A percentile compares a stretch with the other conserved stretches of the same genome.
Evolutionary conservation across 2,797 vertebrate species (phyloP).

Genomic region (Acanthurus tractus): DNA sequence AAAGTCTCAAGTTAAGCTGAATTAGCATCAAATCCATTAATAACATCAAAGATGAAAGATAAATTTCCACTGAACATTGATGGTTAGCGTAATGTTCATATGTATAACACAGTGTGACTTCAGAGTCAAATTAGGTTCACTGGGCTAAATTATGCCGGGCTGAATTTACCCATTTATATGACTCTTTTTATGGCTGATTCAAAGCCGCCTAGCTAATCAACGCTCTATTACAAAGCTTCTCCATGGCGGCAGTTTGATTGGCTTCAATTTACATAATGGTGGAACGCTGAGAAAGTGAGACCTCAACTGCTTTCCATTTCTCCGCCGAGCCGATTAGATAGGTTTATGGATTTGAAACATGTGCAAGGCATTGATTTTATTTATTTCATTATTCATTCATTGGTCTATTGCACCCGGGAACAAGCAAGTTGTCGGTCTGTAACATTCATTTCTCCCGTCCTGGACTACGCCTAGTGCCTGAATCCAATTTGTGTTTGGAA

Average conservation of each 20-base stretch:
- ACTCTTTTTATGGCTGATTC: slow-evolving; percentile 84
- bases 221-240: slow-evolving; percentile 81
- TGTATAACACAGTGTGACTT: slow-evolving; percentile 77
- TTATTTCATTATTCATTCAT: slow-evolving; percentile 82
- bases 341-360: slow-evolving; percentile 82
- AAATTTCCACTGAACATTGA: slow-evolving; percentile 53
- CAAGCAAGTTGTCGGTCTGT: slow-evolving; percentile 64
- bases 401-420: slow-evolving; percentile 75
- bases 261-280: slow-evolving; percentile 86
- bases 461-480: slow-evolving; percentile 56
- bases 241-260: slow-evolving; percentile 81
- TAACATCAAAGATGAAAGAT: slow-evolving; percentile 64
- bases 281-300: slow-evolving; percentile 73
- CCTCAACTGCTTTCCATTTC: slow-evolving; percentile 77
- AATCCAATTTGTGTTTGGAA: slow-evolving; percentile 80
- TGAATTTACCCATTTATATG: slow-evolving; percentile 82
- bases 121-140: slow-evolving; percentile 82
- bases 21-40: slow-evolving; percentile 64
- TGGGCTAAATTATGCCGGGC: slow-evolving; percentile 76
- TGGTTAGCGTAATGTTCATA: slow-evolving; percentile 66
- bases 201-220: slow-evolving; percentile 83
- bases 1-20: slow-evolving; percentile 35
- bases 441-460: slow-evolving; percentile 74
- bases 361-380: slow-evolving; percentile 74
- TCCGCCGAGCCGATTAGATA: slow-evolving; percentile 75